Evolutionary conservation across 2,888 invertebrate genomes (phyloP).

Genomic region (Cantharis nigra): DNA sequence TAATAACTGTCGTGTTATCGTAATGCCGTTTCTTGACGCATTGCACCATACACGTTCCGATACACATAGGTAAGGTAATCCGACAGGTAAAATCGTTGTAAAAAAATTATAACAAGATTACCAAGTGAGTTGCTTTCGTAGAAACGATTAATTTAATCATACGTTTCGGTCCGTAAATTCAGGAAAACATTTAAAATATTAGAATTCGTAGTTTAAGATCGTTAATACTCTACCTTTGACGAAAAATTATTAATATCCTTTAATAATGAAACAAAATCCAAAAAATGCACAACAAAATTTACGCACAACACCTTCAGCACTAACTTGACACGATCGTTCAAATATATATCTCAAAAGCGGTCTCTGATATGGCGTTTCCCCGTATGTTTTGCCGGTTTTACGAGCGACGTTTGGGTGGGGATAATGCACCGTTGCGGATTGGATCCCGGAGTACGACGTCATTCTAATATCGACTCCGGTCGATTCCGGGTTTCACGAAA

Average conservation of each 20-base stretch:
- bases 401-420: conserved; percentile 36
- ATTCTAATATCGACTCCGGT: conserved; percentile 31
- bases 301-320: background rate
- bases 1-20: background rate
- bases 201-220: background rate
- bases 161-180: background rate
- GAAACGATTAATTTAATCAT: background rate
- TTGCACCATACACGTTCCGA: background rate
- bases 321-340: background rate
- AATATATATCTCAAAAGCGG: background rate
- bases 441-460: conserved; percentile 35
- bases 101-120: background rate
- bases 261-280: background rate
- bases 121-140: background rate
- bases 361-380: conserved; percentile 33
- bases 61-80: background rate
- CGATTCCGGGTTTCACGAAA: conserved; percentile 31
- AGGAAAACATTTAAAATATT: background rate
- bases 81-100: background rate
- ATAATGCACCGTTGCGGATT: conserved; percentile 12
- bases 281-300: background rate
- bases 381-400: conserved; percentile 40
- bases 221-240: background rate
- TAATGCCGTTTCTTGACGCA: background rate
- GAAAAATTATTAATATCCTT: background rate